Evolutionary conservation across 2,797 vertebrate genomes (phyloP).

Genomic region (Strix occidentalis): DNA sequence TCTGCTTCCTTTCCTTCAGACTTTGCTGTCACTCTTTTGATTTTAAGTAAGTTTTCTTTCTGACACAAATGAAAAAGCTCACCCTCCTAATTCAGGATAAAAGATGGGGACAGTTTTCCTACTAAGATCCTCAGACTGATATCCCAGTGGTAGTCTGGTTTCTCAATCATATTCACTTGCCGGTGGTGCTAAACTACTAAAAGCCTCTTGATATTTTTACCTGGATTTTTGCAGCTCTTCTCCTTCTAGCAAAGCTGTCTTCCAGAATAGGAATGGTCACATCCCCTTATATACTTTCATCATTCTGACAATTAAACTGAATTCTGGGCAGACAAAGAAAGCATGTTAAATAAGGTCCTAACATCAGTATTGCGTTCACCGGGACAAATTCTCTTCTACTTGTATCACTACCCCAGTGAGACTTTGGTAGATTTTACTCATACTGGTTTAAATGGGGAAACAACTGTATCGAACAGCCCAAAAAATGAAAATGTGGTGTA

Average conservation of each 20-base stretch:
- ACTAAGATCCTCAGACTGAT: not conserved
- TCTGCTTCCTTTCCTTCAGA: not conserved
- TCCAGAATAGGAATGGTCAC: not conserved
- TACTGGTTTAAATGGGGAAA: not conserved
- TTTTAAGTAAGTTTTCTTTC: not conserved
- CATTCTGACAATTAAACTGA: not conserved
- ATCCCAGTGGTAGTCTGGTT: not conserved
- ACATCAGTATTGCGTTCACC: not conserved
- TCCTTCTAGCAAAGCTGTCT: not conserved
- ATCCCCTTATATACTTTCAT: not conserved
- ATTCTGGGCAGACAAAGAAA: not conserved
- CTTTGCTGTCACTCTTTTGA: not conserved
- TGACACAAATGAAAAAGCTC: not conserved
- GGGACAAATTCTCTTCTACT: not conserved
- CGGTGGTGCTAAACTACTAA: not conserved
- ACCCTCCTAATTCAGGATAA: not conserved
- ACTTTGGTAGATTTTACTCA: not conserved
- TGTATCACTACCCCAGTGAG: not conserved
- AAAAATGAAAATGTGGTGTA: not conserved
- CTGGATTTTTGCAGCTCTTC: not conserved
- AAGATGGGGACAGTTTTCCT: not conserved
- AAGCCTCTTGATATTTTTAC: not conserved
- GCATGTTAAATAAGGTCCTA: not conserved
- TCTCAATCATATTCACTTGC: not conserved
- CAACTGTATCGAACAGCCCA: not conserved